phyloP scores from a whole-genome alignment of 2,888 invertebrate genomes.

The Eulithis prunata region DNA sequence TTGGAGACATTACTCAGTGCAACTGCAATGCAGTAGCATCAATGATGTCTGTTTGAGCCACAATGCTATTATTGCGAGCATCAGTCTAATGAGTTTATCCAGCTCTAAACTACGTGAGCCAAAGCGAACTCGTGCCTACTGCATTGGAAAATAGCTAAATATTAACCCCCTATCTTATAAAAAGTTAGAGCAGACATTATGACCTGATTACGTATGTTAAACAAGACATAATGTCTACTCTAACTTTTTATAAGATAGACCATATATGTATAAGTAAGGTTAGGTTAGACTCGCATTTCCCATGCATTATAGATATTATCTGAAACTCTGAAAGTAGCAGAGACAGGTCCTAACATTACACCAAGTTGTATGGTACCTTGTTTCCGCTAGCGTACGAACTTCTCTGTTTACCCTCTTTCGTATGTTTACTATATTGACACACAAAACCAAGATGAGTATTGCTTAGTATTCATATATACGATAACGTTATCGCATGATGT shows the following conservation, averaged over 20 bases:
- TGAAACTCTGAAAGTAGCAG: no score
- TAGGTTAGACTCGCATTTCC: no score
- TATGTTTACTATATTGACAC: background rate
- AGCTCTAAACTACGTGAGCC: constrained; percentile 20
- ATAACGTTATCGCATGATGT: background rate
- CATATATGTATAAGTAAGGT: no score
- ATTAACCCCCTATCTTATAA: no score
- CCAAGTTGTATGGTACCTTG: no score
- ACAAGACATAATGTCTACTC: no score
- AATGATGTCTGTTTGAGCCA: constrained; percentile 31
- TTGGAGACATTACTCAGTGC: constrained; percentile 16
- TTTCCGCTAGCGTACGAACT: no score
- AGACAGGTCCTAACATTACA: no score
- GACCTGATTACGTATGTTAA: no score
- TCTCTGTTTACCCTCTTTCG: background rate
- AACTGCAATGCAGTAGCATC: constrained; percentile 36
- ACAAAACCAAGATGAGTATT: background rate
- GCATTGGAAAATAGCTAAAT: constrained; percentile 3
- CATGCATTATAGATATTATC: no score
- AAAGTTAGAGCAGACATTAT: no score
- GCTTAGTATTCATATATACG: background rate
- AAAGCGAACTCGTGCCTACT: background rate
- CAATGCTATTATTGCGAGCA: constrained; percentile 28
- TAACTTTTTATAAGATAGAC: no score
- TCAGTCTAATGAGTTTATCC: constrained; percentile 29